Conservation (phyloP, 2,888 invertebrate species). For the Papilio protenor region DNA sequence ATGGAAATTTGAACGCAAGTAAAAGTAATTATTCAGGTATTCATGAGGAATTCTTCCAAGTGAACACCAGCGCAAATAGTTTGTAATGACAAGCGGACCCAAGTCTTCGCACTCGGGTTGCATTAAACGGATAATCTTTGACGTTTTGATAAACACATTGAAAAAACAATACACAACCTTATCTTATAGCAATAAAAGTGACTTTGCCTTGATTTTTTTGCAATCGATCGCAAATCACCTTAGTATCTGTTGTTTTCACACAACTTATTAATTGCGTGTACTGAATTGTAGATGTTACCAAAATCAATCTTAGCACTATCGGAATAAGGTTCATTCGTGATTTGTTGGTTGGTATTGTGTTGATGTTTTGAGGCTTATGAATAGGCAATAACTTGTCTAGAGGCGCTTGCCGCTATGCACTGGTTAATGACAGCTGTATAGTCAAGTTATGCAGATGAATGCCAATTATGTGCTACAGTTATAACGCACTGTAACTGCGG, state of each 20-base stretch:
- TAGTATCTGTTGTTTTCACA: constrained; percentile 45
- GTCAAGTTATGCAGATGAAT: constrained; percentile 71
- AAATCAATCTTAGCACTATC: constrained; percentile 34
- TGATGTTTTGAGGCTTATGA: constrained; percentile 56
- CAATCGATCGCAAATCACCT: constrained; percentile 51
- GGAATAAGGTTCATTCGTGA: constrained; percentile 22
- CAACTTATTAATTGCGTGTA: constrained; percentile 44
- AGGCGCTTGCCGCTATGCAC: constrained; percentile 69
- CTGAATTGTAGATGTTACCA: constrained; percentile 26
- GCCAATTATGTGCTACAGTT: constrained; percentile 65
- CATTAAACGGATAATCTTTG: constrained; percentile 54
- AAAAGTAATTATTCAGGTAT: constrained; percentile 56
- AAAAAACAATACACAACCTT: constrained; percentile 20
- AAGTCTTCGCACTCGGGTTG: constrained; percentile 60
- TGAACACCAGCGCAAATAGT: constrained; percentile 64
- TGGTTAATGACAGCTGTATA: constrained; percentile 71
- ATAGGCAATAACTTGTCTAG: constrained; percentile 73
- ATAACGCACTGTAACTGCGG: constrained; percentile 44
- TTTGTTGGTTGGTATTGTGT: background rate
- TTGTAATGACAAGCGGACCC: constrained; percentile 64
- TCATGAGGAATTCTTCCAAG: constrained; percentile 61
- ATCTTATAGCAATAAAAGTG: constrained; percentile 23
- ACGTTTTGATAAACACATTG: constrained; percentile 22
- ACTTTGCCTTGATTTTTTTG: constrained; percentile 41
- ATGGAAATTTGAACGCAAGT: constrained; percentile 32